phyloP scores from a whole-genome alignment of 2,888 invertebrate genomes.

The Pseudococcus viburni region DNA sequence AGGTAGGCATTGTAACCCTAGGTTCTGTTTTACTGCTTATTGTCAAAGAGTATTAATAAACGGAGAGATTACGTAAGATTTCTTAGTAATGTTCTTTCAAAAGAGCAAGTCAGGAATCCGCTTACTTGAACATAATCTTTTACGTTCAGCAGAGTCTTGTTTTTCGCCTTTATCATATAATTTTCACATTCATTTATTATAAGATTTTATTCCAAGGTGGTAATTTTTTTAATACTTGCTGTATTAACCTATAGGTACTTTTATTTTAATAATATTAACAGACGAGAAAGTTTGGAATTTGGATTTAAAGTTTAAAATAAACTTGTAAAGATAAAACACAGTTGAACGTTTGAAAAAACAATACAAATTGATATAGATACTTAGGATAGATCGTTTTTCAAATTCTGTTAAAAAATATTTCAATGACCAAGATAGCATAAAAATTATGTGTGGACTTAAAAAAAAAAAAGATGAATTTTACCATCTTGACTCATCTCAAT shows the following conservation, averaged over 20 bases:
- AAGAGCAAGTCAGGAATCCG: neutral
- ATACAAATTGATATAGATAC: too few relatives aligned
- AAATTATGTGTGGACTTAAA: too few relatives aligned
- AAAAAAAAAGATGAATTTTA: too few relatives aligned
- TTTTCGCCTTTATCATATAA: slow-evolving; percentile 3
- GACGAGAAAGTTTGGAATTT: neutral
- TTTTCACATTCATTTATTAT: slow-evolving; percentile 10
- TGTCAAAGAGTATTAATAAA: slow-evolving; percentile 6
- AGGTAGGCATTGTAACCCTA: neutral
- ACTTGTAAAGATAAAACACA: too few relatives aligned
- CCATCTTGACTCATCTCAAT: too few relatives aligned
- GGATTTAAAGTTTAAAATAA: neutral
- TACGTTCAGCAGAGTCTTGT: neutral
- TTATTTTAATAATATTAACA: neutral
- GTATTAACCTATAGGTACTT: neutral
- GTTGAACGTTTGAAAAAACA: too few relatives aligned
- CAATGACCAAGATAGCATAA: too few relatives aligned
- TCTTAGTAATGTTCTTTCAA: slow-evolving; percentile 12
- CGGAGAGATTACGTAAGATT: neutral
- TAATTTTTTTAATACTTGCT: neutral
- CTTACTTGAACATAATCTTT: slow-evolving; percentile 1
- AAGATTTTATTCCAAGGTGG: neutral
- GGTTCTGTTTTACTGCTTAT: neutral
- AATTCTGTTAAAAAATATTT: too few relatives aligned
- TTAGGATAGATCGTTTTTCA: too few relatives aligned